Evolutionary conservation across 2,888 invertebrate genomes (phyloP).

Genomic region (Ormyrus labotus): DNA sequence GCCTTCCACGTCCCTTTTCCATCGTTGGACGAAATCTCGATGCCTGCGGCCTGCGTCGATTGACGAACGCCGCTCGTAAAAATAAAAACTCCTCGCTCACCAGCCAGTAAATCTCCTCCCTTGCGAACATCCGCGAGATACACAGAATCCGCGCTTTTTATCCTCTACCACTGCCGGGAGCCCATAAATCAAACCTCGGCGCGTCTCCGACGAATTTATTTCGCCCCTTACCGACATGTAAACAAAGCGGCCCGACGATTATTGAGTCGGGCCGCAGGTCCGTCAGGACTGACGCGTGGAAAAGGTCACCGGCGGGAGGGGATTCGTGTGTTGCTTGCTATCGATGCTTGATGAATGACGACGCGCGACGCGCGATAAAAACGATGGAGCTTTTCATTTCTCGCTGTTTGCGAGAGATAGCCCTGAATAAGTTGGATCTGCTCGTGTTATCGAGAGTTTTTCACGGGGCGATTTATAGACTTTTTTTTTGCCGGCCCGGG

Average conservation of each 20-base stretch:
- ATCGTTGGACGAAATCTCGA: neutral
- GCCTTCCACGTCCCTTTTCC: neutral
- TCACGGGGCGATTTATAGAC: neutral
- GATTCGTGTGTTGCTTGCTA: neutral
- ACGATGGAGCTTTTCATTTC: slow-evolving; percentile 3
- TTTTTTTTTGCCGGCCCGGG: too few relatives aligned
- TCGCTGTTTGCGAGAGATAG: neutral
- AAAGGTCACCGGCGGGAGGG: neutral
- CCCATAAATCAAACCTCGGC: slow-evolving; percentile 37
- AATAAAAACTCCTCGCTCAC: slow-evolving; percentile 1
- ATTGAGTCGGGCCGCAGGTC: neutral
- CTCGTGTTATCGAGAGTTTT: slow-evolving; percentile 24
- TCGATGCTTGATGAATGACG: slow-evolving; percentile 33
- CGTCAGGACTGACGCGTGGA: neutral
- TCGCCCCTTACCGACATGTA: neutral
- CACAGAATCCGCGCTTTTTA: neutral
- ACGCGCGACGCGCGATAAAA: slow-evolving; percentile 11
- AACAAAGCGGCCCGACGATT: slow-evolving; percentile 13
- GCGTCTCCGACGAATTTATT: slow-evolving; percentile 3
- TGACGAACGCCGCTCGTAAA: slow-evolving; percentile 39
- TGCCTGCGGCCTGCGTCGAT: slow-evolving; percentile 14
- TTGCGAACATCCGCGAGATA: neutral
- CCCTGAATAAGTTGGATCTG: slow-evolving; percentile 16
- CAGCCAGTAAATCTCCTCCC: slow-evolving; percentile 15
- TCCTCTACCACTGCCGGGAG: neutral